These are phyloP conservation scores for Hafferia zeledoni DNA, from an alignment of 2,797 vertebrate genomes.

Conservation along the genomic window DNA sequence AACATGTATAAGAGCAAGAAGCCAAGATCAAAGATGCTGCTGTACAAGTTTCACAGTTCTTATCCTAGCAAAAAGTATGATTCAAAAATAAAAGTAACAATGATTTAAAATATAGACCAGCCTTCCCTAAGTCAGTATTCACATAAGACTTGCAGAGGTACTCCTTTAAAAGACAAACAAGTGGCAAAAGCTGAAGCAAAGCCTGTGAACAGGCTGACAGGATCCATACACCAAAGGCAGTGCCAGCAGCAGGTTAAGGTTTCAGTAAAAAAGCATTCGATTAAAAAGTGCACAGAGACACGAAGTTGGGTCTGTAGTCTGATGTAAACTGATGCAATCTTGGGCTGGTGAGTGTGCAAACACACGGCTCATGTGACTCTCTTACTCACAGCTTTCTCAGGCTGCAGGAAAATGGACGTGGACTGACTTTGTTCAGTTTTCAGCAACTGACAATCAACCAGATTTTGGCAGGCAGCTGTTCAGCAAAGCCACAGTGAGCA, in stretches of 20 bases:
- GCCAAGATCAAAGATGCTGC: not conserved
- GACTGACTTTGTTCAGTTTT: not conserved
- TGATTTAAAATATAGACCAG: not conserved
- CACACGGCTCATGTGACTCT: conserved; percentile 25
- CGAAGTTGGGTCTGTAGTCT: not conserved
- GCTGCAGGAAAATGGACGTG: not conserved
- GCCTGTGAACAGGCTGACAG: not conserved
- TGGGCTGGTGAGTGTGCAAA: conserved; percentile 7
- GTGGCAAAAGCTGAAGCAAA: not conserved
- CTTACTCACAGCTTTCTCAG: conserved; percentile 34
- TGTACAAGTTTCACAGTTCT: not conserved
- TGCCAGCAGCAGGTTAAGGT: not conserved
- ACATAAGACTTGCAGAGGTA: not conserved
- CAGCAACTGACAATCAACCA: not conserved
- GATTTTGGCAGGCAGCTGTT: not conserved
- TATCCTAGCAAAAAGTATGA: not conserved
- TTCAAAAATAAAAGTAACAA: not conserved
- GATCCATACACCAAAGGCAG: fast-evolving
- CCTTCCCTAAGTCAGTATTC: not conserved
- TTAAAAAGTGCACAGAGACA: not conserved
- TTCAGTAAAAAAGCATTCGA: fast-evolving
- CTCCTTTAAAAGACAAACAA: not conserved
- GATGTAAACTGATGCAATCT: not conserved
- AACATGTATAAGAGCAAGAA: not conserved
- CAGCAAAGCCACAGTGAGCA: not conserved